A percentile compares a stretch with the other conserved stretches of the same genome.
Evolutionary conservation across 2,888 invertebrate genomes (phyloP).

Genomic region (Phalera bucephala): DNA sequence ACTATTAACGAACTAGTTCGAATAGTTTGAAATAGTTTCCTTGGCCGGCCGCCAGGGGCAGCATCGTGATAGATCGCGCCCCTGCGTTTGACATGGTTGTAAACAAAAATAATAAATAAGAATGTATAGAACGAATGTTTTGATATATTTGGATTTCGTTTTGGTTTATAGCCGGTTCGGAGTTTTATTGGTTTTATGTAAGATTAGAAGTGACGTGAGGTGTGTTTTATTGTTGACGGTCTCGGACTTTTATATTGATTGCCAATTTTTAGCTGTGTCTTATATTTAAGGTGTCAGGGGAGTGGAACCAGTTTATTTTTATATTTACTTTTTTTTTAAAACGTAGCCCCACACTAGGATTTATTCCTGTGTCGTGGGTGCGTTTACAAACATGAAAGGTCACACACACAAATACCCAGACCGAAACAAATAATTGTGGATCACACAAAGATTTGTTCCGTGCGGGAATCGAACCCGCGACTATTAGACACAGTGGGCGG

Average conservation of each 20-base stretch:
- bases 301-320: not conserved
- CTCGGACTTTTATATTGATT: conserved; percentile 45
- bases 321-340: no score
- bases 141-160: conserved; percentile 60
- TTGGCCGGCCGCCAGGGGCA: conserved; percentile 68
- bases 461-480: no score
- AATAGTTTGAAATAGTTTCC: conserved; percentile 73
- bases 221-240: conserved; percentile 38
- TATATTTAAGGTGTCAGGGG: conserved; percentile 8
- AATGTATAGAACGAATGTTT: conserved; percentile 52
- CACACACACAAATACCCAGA: no score
- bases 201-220: conserved; percentile 53
- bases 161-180: conserved; percentile 47
- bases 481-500: no score
- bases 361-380: no score
- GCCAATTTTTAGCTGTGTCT: conserved; percentile 37
- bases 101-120: conserved; percentile 76
- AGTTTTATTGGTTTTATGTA: conserved; percentile 66
- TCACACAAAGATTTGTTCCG: no score
- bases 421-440: no score
- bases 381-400: no score
- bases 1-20: conserved; percentile 67
- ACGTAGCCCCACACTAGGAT: no score
- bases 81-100: conserved; percentile 68
- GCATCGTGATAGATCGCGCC: conserved; percentile 59